Evolutionary conservation across 2,888 invertebrate genomes (phyloP).

Genomic region (Galerucella pusilla): DNA sequence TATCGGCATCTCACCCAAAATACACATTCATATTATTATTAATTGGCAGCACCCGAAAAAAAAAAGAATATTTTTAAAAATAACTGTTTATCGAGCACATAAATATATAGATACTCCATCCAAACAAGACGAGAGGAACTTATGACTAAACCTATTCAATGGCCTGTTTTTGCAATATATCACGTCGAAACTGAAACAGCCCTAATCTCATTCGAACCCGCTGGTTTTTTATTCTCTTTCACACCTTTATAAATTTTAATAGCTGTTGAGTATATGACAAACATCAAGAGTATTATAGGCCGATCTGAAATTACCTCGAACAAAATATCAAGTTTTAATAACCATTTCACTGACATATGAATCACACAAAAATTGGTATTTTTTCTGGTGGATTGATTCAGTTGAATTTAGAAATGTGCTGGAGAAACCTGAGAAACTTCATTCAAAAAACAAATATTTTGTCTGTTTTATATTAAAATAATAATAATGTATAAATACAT

Average conservation of each 20-base stretch:
- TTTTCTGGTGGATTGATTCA: too few species aligned
- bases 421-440: too few species aligned
- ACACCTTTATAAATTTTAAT: constrained; percentile 43
- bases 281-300: constrained; percentile 5
- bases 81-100: not conserved
- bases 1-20: not conserved
- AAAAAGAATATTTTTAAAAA: not conserved
- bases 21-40: not conserved
- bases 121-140: constrained; percentile 20
- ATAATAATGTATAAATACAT: too few species aligned
- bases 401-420: too few species aligned
- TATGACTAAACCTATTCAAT: constrained; percentile 37
- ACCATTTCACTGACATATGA: too few species aligned
- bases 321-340: not conserved
- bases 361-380: too few species aligned
- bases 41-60: not conserved
- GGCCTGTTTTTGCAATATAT: constrained; percentile 38
- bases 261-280: constrained; percentile 32
- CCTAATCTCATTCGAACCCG: constrained; percentile 40
- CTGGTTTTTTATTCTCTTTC: constrained; percentile 37
- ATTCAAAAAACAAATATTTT: too few species aligned
- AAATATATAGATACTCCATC: not conserved
- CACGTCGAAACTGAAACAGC: constrained; percentile 32
- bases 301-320: not conserved
- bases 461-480: too few species aligned